Percentiles rank a stretch among this genome's conserved stretches.
Evolutionary conservation across 2,113 vertebrate genomes (phyloP).

Genomic region (Corythoichthys intestinalis): DNA sequence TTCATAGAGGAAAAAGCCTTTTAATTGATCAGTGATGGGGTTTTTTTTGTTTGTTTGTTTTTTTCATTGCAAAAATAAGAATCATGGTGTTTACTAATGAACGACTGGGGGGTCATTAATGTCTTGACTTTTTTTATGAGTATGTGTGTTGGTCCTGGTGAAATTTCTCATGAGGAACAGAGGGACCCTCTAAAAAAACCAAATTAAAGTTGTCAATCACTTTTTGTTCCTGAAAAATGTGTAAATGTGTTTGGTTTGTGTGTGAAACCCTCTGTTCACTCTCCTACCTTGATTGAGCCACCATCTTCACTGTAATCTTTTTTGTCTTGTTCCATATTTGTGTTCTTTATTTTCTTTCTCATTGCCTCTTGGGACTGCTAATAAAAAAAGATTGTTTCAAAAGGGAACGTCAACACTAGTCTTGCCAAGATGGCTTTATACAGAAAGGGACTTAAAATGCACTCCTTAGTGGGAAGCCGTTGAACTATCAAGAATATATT

Average conservation of each 20-base stretch:
- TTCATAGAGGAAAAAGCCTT: conserved; percentile 64
- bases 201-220: conserved; percentile 38
- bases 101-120: conserved; percentile 2
- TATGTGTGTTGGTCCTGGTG: conserved; percentile 62
- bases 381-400: conserved; percentile 64
- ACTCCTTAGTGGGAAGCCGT: no score
- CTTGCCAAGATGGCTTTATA: conserved; percentile 1
- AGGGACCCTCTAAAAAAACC: conserved; percentile 61
- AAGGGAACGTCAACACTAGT: conserved; percentile 11
- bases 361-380: conserved; percentile 70
- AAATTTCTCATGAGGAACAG: conserved; percentile 71
- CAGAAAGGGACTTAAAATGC: background rate
- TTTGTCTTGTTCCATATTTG: conserved; percentile 20
- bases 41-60: conserved; percentile 12
- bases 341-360: conserved; percentile 33
- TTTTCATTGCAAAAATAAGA: conserved; percentile 34
- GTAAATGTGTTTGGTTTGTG: conserved; percentile 17
- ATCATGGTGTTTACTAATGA: conserved; percentile 33
- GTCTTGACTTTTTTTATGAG: conserved; percentile 26
- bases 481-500: no score
- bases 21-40: conserved; percentile 56
- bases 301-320: conserved; percentile 47
- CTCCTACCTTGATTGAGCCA: conserved; percentile 32
- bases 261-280: conserved; percentile 55
- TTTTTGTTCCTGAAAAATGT: conserved; percentile 34